Base-by-base conservation (phyloP, 2,888 invertebrate species). In the Cephalotes varians region DNA sequence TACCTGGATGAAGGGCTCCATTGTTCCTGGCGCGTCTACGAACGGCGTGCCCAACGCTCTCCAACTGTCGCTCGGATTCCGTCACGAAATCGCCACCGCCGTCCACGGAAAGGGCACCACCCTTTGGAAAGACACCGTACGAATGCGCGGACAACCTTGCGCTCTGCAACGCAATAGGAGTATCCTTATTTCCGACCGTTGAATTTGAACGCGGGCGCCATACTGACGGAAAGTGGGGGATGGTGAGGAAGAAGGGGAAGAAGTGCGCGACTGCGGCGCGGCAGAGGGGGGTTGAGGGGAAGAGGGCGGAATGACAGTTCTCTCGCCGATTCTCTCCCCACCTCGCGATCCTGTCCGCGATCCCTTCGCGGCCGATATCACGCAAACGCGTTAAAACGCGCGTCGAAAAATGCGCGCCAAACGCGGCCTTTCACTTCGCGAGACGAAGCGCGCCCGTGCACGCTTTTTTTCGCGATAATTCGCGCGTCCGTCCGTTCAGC, bases 1-100 rank as follows among this genome's bases (percentile, higher is more conserved):
- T 95, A 96, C 96, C 95, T 96, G 96, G 90, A 96, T 96, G 92
- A 96, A 96, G 72, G 96, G 96, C 95, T 96, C 96, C 96, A 96
- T 96, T 92, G 90, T 92, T 82, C 28, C 34, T 81, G 62, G 12
- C n/a, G 54, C n/a, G 21, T 54, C 5, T 12, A 4, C 12, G 18
- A 7, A 25, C 15, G n/a, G n/a, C n/a, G 62, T 10, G 25, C n/a
- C 12, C 12, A 15, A 74, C 9, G 54, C 10, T 40, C 25, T n/a
- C 25, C n/a, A 12, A 2, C 1, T 40, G 31, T 40, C 40, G 21
- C 21, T 18, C 9, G 4, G 31, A 56, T 56, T 44, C 1, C 31
- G 7, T 21, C 40, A 15, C 18, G 25, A n/a, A 37, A 5, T 56
- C 34, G 37, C 37, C 51, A 51, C 51, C 21, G 21, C 51, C 1